Base-by-base conservation (phyloP, 2,888 invertebrate species). In the Zygogramma bicolorata region DNA sequence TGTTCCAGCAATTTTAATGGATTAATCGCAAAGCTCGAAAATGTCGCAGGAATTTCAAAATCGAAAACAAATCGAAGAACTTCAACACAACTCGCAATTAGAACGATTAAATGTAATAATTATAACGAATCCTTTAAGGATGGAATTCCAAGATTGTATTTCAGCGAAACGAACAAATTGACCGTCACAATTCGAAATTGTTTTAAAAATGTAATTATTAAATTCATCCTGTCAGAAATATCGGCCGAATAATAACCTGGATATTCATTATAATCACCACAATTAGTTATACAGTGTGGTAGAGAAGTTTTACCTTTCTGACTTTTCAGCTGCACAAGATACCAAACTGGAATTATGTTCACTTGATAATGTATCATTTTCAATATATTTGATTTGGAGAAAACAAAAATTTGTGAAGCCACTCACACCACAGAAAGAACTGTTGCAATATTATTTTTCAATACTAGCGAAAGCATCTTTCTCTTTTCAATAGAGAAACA, bases 121-220 rank as follows among this genome's bases (percentile, higher is more conserved):
- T 63, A 46, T 63, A 10, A 63, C 8, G 62, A 63, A 22, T 10
- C 25, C 15, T 15, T 46, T 27, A n/a, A 46, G 62, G 27, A 18
- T 18, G 62, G 62, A 18, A 46, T 63, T 42, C 27, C 5, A 46
- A 8, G 4, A 7, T 62, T 29, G 8, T 46, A 62, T 46, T 29
- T 46, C 25, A 18, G 40, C 29, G 31, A 46, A 63, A 46, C 22
- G 18, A 27, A 42, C 62, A 27, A 20, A 29, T 40, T 20, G 10
- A n/a, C 10, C 22, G n/a, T 20, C 10, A 3, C 42, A 40, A 61
- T 22, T 40, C 25, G 61, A n/a, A 40, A 40, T 61, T 61, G 20
- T 22, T 25, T 61, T 22, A 40, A 40, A 40, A n/a, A 61, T 61
- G 22, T 20, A 40, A 61, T 61, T 61, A 61, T 61, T 61, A 1